Evolutionary conservation across 2,888 invertebrate genomes (phyloP).

Genomic region (Trissoscelio sp.): DNA sequence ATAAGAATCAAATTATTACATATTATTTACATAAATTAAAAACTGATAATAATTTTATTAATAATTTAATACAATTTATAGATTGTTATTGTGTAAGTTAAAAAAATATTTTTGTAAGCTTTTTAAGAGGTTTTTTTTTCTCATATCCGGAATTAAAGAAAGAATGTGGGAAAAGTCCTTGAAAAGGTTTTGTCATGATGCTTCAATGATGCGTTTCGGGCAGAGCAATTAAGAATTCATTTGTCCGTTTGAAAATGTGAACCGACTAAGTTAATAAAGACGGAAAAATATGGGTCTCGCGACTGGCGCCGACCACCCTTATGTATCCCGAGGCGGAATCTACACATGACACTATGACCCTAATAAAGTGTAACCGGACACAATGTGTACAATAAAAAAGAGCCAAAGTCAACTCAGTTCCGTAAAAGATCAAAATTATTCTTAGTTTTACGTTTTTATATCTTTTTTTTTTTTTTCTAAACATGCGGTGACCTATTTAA

Average conservation of each 20-base stretch:
- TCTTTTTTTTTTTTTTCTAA: background rate
- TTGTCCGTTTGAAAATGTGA: slow-evolving; percentile 33
- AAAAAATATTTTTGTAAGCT: too few species aligned
- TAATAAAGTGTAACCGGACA: slow-evolving; percentile 67
- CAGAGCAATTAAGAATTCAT: slow-evolving; percentile 20
- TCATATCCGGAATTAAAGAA: background rate
- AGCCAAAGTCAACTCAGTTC: background rate
- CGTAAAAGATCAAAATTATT: slow-evolving; percentile 24
- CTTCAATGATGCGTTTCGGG: slow-evolving; percentile 13
- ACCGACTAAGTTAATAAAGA: slow-evolving; percentile 47
- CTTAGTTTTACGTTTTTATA: background rate
- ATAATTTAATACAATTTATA: too few species aligned
- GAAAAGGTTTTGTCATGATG: slow-evolving; percentile 25
- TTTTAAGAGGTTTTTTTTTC: too few species aligned
- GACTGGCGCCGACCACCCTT: slow-evolving; percentile 65
- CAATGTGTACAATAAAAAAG: slow-evolving; percentile 46
- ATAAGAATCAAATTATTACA: too few species aligned
- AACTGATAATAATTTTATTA: background rate
- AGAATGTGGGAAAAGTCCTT: slow-evolving; percentile 23
- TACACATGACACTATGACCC: slow-evolving; percentile 58
- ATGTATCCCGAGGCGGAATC: slow-evolving; percentile 18
- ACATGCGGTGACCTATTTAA: slow-evolving; percentile 2
- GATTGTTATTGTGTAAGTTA: too few species aligned
- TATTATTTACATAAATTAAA: slow-evolving; percentile 1
- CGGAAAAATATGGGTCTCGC: slow-evolving; percentile 52